These are phyloP conservation scores for Charina bottae DNA, from an alignment of 2,113 vertebrate genomes.

Conservation along the genomic window DNA sequence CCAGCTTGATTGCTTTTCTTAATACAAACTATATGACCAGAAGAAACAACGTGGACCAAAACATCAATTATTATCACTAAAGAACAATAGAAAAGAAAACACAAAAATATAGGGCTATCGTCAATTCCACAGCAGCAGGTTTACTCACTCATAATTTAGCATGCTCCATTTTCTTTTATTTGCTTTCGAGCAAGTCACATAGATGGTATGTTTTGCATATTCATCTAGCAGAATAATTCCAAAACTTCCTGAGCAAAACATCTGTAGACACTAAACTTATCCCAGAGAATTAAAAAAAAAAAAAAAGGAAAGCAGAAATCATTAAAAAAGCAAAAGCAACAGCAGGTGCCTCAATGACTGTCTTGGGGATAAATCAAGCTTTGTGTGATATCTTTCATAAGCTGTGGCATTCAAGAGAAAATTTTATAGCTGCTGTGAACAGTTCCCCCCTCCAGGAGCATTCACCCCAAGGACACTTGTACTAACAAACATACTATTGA, in stretches of 20 bases:
- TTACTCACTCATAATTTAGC: neutral
- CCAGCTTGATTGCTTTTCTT: neutral
- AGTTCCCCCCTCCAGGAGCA: neutral
- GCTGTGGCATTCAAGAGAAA: neutral
- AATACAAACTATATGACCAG: neutral
- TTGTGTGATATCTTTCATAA: conserved; percentile 19
- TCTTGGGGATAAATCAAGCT: neutral
- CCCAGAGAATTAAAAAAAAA: neutral
- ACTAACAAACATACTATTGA: conserved; percentile 38
- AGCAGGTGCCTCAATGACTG: too few species aligned
- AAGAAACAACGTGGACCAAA: neutral
- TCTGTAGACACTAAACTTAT: neutral
- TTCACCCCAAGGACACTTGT: conserved; percentile 48
- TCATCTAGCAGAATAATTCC: neutral
- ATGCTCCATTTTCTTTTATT: neutral
- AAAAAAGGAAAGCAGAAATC: neutral
- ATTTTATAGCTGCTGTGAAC: neutral
- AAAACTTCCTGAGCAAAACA: neutral
- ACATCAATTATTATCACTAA: neutral
- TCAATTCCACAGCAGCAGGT: neutral
- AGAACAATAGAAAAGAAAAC: neutral
- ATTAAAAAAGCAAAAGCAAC: neutral
- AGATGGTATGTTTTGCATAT: neutral
- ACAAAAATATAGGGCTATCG: neutral
- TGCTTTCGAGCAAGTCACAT: neutral